Percentiles rank a stretch among this genome's conserved stretches.
phyloP scores from a whole-genome alignment of 2,113 vertebrate genomes.

The Periophthalmus modestus region DNA sequence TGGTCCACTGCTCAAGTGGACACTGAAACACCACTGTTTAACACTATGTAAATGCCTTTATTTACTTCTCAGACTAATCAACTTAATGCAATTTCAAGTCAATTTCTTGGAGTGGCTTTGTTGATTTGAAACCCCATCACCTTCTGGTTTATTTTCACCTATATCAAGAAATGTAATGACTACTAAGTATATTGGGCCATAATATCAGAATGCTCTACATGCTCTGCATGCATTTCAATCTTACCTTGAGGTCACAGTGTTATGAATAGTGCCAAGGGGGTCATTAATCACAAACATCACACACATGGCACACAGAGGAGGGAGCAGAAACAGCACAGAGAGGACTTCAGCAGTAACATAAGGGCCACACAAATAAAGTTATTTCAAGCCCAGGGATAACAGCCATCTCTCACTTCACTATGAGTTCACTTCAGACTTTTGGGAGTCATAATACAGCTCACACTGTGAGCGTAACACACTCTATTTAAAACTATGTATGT shows the following conservation, averaged over 20 bases:
- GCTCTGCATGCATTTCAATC: slow-evolving; percentile 74
- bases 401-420: slow-evolving; percentile 22
- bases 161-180: slow-evolving; percentile 72
- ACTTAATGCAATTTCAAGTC: slow-evolving; percentile 73
- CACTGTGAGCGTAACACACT: slow-evolving; percentile 38
- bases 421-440: slow-evolving; percentile 30
- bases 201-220: slow-evolving; percentile 73
- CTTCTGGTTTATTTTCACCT: slow-evolving; percentile 69
- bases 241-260: slow-evolving; percentile 69
- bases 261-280: slow-evolving; percentile 59
- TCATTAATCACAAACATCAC: slow-evolving; percentile 70
- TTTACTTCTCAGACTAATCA: slow-evolving; percentile 70
- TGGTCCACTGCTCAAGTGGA: slow-evolving; percentile 65
- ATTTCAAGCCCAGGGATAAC: slow-evolving; percentile 18
- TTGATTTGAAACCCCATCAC: slow-evolving; percentile 68
- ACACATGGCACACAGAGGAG: slow-evolving; percentile 50
- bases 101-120: slow-evolving; percentile 71
- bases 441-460: slow-evolving; percentile 52
- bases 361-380: slow-evolving; percentile 44
- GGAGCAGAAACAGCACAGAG: slow-evolving; percentile 38
- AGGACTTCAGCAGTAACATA: slow-evolving; percentile 36
- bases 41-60: slow-evolving; percentile 63
- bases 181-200: slow-evolving; percentile 76
- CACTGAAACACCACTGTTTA: slow-evolving; percentile 61
- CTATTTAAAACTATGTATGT: slow-evolving; percentile 32